These are phyloP conservation scores for Ridgeia piscesae DNA, from an alignment of 1,140 invertebrate species.

Conservation along the genomic window DNA sequence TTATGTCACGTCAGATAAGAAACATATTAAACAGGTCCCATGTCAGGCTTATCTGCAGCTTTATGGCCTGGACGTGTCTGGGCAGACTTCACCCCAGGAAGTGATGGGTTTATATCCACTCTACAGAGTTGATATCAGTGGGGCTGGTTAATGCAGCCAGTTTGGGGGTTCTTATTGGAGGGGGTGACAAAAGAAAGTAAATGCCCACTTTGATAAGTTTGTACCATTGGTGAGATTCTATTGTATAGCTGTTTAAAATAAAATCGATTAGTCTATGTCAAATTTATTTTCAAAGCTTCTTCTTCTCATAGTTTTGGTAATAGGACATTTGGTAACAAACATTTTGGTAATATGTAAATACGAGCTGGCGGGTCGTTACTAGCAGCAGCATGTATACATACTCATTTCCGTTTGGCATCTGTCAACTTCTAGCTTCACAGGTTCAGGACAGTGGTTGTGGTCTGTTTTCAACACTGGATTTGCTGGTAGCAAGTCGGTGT, in stretches of 20 bases:
- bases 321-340: no score
- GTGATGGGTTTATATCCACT: not conserved
- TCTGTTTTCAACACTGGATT: no score
- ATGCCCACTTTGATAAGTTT: not conserved
- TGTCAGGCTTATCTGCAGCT: conserved; percentile 3
- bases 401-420: no score
- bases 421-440: no score
- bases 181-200: not conserved
- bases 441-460: no score
- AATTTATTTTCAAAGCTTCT: not conserved
- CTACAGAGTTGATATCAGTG: not conserved
- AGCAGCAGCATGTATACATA: no score
- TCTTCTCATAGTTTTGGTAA: no score
- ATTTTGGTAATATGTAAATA: no score
- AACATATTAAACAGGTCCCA: not conserved
- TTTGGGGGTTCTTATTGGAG: not conserved
- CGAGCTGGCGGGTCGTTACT: no score
- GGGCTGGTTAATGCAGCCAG: not conserved
- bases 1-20: not conserved
- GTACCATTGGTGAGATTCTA: not conserved
- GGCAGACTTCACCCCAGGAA: not conserved
- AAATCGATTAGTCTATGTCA: not conserved
- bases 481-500: no score
- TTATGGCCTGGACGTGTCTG: not conserved
- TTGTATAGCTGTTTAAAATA: no score